Base-by-base conservation (phyloP, 2,888 invertebrate species). In the Campaea margaritaria region DNA sequence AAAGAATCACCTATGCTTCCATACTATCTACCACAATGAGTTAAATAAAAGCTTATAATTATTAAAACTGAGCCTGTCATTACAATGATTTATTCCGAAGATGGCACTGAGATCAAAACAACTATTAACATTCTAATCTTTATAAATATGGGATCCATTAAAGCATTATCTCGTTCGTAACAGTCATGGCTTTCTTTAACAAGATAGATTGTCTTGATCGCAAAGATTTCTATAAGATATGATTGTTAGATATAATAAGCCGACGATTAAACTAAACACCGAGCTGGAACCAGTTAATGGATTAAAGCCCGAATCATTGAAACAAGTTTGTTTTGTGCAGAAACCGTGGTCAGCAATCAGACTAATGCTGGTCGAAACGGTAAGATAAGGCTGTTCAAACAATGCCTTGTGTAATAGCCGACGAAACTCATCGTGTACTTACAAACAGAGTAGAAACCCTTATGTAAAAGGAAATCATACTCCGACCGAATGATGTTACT, bases 331-430 rank as follows among this genome's bases (percentile, higher is more conserved):
- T 21, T 16, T 34, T 45, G n/a, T 36, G 41, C 31, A 48, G 47
- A 42, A 47, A 55, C 21, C 55, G 16, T 36, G 42, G 42, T 34
- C 11, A 42, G 48, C 14, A 36, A 55, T 41, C 46, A 34, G 31
- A 47, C 12, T 36, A 54, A 16, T 46, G 34, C 36, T 43, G 42
- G 55, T 54, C 14, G 41, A 28, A 41, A 48, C 34, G 47, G 13
- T 41, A 34, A 41, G 21, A 47, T 47, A 41, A 41, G 16, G 47
- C 41, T 41, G 5, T 27, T 55, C 31, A 55, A 55, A 55, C 47
- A 42, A 43, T 48, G 36, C 34, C 46, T 31, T 31, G 2, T 31
- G 31, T 31, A 31, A 31, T 31, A 31, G 31, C 10, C 4, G 1
- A 31, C 31, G 31, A 10, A 31, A 10, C 31, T 31, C 7, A 10